These are phyloP conservation scores for Sebastes trivittatus DNA, from an alignment of 2,797 vertebrate species.

Conservation along the genomic window DNA sequence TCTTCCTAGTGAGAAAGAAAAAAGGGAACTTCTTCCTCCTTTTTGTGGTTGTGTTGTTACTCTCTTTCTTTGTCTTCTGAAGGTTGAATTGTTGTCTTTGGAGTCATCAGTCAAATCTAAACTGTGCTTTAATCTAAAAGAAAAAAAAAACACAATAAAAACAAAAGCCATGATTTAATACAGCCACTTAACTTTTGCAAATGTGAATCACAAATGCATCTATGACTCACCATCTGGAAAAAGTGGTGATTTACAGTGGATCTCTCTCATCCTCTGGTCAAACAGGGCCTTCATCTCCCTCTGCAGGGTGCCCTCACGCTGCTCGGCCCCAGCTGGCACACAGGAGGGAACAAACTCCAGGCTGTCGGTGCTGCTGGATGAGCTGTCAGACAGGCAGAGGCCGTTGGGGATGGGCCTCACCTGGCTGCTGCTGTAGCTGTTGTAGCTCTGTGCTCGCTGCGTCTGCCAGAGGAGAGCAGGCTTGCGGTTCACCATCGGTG, in stretches of 20 bases:
- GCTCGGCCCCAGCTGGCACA: constrained; percentile 76
- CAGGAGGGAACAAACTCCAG: constrained; percentile 76
- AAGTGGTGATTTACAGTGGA: constrained; percentile 92
- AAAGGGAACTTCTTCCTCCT: background rate
- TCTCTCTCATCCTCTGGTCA: constrained; percentile 92
- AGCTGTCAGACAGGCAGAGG: constrained; percentile 85
- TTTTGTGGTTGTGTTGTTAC: constrained; percentile 1
- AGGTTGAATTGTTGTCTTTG: background rate
- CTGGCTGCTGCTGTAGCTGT: constrained; percentile 76
- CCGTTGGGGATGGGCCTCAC: constrained; percentile 73
- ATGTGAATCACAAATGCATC: background rate
- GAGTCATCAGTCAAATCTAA: constrained; percentile 26
- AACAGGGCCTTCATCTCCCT: constrained; percentile 96
- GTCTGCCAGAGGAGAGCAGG: constrained; percentile 74
- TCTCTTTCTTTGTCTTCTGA: background rate
- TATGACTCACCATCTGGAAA: constrained; percentile 84
- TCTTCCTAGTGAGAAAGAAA: background rate
- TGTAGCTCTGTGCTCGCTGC: constrained; percentile 65
- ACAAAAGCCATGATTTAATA: background rate
- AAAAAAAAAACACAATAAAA: background rate
- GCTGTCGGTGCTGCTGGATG: constrained; percentile 87
- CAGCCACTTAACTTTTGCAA: background rate
- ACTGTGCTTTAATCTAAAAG: constrained; percentile 41
- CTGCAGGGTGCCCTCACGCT: constrained; percentile 91
- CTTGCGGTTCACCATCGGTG: constrained; percentile 66